phyloP scores from a whole-genome alignment of 2,113 vertebrate genomes.

The Plotosus lineatus region DNA sequence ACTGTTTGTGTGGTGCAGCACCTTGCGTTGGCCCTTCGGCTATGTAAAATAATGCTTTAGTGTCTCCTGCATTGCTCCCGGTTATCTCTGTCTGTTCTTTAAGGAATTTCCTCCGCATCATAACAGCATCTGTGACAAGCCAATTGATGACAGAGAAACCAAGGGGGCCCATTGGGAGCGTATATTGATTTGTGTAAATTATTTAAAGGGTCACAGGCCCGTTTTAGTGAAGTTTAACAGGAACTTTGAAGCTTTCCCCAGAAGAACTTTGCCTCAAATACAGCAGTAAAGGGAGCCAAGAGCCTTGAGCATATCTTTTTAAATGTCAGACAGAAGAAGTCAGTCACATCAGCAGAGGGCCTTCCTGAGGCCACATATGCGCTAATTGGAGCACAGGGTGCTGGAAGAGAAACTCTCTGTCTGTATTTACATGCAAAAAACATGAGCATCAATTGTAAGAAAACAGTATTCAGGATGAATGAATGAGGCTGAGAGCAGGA shows the following conservation, averaged over 20 bases:
- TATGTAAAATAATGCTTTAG: slow-evolving; percentile 76
- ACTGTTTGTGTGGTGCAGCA: slow-evolving; percentile 69
- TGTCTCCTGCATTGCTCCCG: slow-evolving; percentile 70
- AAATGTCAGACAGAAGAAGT: slow-evolving; percentile 42
- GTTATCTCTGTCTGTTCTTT: slow-evolving; percentile 69
- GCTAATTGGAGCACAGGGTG: slow-evolving; percentile 71
- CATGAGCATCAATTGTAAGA: slow-evolving; percentile 62
- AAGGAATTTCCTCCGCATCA: slow-evolving; percentile 60
- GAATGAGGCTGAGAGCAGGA: slow-evolving; percentile 53
- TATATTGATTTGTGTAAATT: slow-evolving; percentile 68
- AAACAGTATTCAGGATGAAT: slow-evolving; percentile 48
- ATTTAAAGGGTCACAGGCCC: slow-evolving; percentile 65
- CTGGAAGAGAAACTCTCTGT: slow-evolving; percentile 66
- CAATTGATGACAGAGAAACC: slow-evolving; percentile 50
- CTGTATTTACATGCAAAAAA: slow-evolving; percentile 70
- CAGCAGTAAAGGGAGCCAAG: slow-evolving; percentile 21
- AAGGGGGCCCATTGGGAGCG: slow-evolving; percentile 47
- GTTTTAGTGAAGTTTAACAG: slow-evolving; percentile 65
- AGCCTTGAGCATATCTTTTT: slow-evolving; percentile 42
- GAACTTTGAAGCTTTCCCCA: slow-evolving; percentile 65
- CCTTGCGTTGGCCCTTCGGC: slow-evolving; percentile 68
- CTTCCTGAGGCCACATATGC: slow-evolving; percentile 60
- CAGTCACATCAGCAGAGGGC: slow-evolving; percentile 47
- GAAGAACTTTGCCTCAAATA: slow-evolving; percentile 36
- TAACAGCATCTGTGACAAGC: slow-evolving; percentile 56